Base-by-base conservation (phyloP, 1,140 invertebrate genomes). In the Carcinoscorpius rotundicauda region DNA sequence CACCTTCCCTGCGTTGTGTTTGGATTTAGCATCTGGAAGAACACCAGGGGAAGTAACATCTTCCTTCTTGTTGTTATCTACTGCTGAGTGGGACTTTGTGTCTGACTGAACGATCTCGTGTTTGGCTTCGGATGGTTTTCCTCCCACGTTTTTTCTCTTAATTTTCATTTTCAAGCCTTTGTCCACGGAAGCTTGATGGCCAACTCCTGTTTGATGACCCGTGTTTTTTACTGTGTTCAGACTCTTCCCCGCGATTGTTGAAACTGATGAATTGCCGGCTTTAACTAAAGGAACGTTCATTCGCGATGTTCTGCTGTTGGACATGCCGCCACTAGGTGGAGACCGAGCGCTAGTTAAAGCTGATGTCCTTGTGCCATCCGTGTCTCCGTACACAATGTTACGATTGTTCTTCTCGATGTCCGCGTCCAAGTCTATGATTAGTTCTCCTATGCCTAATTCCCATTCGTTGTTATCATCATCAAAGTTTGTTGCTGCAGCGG, bases 111-210 rank as follows among this genome's bases (percentile, higher is more conserved):
- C 91, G 74, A 95, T 94, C 80, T 96, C 93, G 80, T 94, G 91
- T 76, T 95, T 95, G 59, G 87, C 88, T 81, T 93, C 91, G 71
- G 88, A 91, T 70, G 87, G 91, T 77, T 93, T 93, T 56, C 87
- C 90, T 69, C 87, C 90, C 57, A 91, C 88, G 81, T 93, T 95
- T 69, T 92, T 95, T 70, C 93, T 84, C 77, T 97, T 97, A 77
- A 97, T 96, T 83, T 97, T 97, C 93, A 97, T 96, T 82, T 96
- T 97, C 72, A 97, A 84, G 72, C 90, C 89, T 81, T 92, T 92
- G 76, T 92, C 89, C 68, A 90, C 87, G 66, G 88, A 88, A 71
- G 91, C 88, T 77, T 89, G 91, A 78, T 93, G 91, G 83, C 76
- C 74, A 48, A 73, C 65, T 6, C 63, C 58, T 10, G 69, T n/a